A percentile compares a stretch with the other conserved stretches of the same genome.
Conservation (phyloP, 2,797 vertebrate species). For the Phyllotis vaccarum region DNA sequence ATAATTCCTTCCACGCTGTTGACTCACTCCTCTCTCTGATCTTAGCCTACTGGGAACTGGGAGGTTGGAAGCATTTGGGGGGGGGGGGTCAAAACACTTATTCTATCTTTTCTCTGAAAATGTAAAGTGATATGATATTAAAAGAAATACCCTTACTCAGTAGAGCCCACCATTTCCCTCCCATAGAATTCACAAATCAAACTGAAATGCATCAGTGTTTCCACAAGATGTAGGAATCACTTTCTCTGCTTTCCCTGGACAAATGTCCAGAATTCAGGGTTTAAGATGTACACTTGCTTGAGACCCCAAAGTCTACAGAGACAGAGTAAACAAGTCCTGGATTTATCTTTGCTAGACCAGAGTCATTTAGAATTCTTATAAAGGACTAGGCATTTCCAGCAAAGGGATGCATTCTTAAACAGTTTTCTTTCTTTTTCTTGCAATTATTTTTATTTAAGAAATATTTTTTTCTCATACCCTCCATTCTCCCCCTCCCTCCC, state of each 20-base stretch:
- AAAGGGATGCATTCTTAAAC: slow-evolving; percentile 62
- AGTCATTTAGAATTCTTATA: slow-evolving; percentile 71
- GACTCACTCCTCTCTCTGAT: slow-evolving; percentile 46
- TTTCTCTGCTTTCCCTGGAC: background rate
- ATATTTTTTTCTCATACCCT: too few relatives aligned
- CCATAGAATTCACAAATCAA: background rate
- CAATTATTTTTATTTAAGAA: too few relatives aligned
- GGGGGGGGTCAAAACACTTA: background rate
- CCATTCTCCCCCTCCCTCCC: too few relatives aligned
- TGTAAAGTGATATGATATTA: background rate
- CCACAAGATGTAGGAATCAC: background rate
- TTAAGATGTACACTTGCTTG: slow-evolving; percentile 45
- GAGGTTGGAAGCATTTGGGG: background rate
- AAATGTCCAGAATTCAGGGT: background rate
- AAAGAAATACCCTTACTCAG: background rate
- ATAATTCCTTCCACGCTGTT: background rate
- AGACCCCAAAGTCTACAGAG: slow-evolving; percentile 27
- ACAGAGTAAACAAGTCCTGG: slow-evolving; percentile 47
- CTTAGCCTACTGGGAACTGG: slow-evolving; percentile 23
- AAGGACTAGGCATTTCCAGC: slow-evolving; percentile 72
- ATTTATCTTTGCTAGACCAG: slow-evolving; percentile 37
- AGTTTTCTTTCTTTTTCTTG: too few relatives aligned
- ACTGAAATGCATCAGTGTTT: background rate
- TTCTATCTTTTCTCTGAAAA: background rate
- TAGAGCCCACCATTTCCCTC: background rate